Evolutionary conservation across 2,888 invertebrate species (phyloP).

Genomic region (Lasioglossum leucozonium): DNA sequence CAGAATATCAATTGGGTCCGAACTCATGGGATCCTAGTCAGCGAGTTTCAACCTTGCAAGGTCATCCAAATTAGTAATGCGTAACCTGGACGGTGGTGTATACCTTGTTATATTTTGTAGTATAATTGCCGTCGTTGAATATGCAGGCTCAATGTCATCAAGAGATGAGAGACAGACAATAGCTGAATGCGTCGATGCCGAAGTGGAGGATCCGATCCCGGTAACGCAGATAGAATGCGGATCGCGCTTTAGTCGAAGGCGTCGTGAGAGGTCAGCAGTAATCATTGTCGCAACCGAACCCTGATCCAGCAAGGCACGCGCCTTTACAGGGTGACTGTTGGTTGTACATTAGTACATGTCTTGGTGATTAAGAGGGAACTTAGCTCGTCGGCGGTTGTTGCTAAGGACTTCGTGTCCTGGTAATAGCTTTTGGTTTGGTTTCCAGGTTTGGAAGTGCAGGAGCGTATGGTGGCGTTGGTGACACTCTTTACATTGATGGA

Average conservation of each 20-base stretch:
- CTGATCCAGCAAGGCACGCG: not conserved
- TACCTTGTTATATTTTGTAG: not conserved
- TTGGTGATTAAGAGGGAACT: not conserved
- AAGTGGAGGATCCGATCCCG: not conserved
- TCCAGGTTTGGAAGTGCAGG: not conserved
- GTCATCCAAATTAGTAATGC: not conserved
- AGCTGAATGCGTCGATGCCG: not conserved
- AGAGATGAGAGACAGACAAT: not conserved
- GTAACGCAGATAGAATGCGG: not conserved
- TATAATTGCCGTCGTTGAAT: not conserved
- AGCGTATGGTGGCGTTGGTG: not conserved
- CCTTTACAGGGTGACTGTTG: not conserved
- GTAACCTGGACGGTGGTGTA: not conserved
- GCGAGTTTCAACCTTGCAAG: not conserved
- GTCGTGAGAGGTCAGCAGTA: not conserved
- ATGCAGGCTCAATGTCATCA: not conserved
- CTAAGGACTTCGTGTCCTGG: not conserved
- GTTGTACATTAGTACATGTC: not conserved
- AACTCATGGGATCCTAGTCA: not conserved
- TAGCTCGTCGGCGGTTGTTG: not conserved
- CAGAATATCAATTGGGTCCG: not conserved
- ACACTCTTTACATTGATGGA: too few relatives aligned
- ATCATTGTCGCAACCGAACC: not conserved
- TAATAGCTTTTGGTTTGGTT: not conserved
- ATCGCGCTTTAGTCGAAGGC: not conserved